A percentile compares a stretch with the other conserved stretches of the same genome.
Evolutionary conservation across 2,888 invertebrate species (phyloP).

Genomic region (Vandiemenella viatica): DNA sequence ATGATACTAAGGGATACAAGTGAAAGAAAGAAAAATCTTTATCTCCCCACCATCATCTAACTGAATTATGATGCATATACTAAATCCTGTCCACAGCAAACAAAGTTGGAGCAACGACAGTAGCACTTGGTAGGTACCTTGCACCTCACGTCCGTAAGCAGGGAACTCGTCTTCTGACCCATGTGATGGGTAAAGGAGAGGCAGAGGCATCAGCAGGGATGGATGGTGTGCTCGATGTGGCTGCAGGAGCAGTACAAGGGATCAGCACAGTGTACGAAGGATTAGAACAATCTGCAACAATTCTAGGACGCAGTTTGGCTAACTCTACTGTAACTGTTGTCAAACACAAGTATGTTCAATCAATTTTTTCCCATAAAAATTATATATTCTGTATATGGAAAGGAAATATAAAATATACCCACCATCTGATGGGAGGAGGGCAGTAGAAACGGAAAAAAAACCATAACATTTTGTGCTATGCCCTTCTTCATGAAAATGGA

Average conservation of each 20-base stretch:
- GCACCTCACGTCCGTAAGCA: slow-evolving; percentile 53
- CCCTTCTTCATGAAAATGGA: too few species aligned
- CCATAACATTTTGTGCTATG: too few species aligned
- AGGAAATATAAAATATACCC: too few species aligned
- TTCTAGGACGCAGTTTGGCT: slow-evolving; percentile 45
- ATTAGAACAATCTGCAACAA: slow-evolving; percentile 51
- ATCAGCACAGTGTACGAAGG: slow-evolving; percentile 54
- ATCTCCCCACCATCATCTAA: too few species aligned
- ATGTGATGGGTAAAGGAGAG: slow-evolving; percentile 37
- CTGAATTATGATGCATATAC: too few species aligned
- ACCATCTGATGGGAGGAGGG: too few species aligned
- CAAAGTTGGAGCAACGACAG: slow-evolving; percentile 49
- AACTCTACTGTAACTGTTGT: slow-evolving; percentile 61
- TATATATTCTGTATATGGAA: too few species aligned
- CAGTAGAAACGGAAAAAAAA: too few species aligned
- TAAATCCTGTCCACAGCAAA: too few species aligned
- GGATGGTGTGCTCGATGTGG: slow-evolving; percentile 45
- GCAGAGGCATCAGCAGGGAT: slow-evolving; percentile 38
- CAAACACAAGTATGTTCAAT: slow-evolving; percentile 53
- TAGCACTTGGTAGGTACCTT: slow-evolving; percentile 45
- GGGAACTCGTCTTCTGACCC: slow-evolving; percentile 41
- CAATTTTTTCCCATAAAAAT: too few species aligned
- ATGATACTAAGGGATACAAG: too few species aligned
- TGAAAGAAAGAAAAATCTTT: too few species aligned
- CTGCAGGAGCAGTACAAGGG: slow-evolving; percentile 55